Base-by-base conservation (phyloP, 2,113 vertebrate genomes). In the Nothoprocta pentlandii region DNA sequence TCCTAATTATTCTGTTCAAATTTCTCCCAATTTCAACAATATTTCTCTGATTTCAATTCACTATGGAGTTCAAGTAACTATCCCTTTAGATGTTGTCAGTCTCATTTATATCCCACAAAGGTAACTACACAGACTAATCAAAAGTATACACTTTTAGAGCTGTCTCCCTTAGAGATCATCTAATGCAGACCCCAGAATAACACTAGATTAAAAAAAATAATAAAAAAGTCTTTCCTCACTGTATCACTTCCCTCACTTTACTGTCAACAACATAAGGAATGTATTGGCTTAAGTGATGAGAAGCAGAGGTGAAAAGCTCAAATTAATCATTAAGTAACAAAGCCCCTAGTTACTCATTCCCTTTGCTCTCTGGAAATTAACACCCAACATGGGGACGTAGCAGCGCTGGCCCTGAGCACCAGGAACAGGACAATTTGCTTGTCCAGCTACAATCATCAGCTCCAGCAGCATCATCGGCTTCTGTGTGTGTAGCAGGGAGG, bases 311-410 rank as follows among this genome's bases (percentile, higher is more conserved):
- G 44, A 73, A 94, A 84, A 74, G 47, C 19, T 30, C 78, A 58
- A 59, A 51, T 83, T 89, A 86, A 83, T 86, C 41, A 91, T 91
- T 94, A 89, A 91, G 88, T 22, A 80, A 75, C 44, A 21, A 74
- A 88, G 11, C 32, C 75, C 39, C 39, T 73, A 83, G 25, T 44
- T 82, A 69, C 49, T 85, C 41, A 76, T 2, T 81, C 54, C 28
- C 87, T 69, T 66, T 8, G 10, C 83, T 46, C 54, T 44, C 46
- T 89, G 46, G 26, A 79, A 15, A 46, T 68, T 80, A 86, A 74
- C 56, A 79, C 30, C 30, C 10, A 63, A 79, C 75, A 75, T 2
- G 36, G 23, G 13, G 10, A 61, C 16, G 22, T 75, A 30, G 28
- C 22, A 75, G 25, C 47, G 78, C 53, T 85, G 46, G 25, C 19